Base-by-base conservation (phyloP, 2,888 invertebrate genomes). In the Blastobasis lacticolella region DNA sequence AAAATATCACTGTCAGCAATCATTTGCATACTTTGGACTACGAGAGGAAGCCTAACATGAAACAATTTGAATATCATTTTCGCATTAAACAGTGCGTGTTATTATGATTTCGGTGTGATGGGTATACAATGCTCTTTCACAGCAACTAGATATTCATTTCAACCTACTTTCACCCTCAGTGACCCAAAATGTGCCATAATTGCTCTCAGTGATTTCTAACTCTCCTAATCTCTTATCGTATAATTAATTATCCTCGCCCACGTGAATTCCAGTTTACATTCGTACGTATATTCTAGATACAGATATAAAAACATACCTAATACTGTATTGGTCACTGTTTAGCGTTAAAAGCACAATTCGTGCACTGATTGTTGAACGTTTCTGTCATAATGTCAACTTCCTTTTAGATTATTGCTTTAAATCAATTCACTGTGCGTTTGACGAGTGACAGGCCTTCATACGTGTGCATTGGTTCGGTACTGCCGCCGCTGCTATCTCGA, bases 401-500 rank as follows among this genome's bases (percentile, higher is more conserved):
- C 45, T 45, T 45, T 10, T 45, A 45, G 36, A 58, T 66, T 58
- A 63, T 63, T 64, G 64, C 59, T 65, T 70, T 57, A 62, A 67
- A 70, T 70, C 69, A 67, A 81, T 81, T 83, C 79, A 61, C 63
- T 59, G 59, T 71, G 74, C 73, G 75, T 81, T 73, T 72, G 66
- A 68, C 69, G 23, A 69, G 63, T 57, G 59, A 54, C 51, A 61
- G 66, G 64, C 82, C 83, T 79, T 81, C 76, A 63, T 56, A 53
- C 55, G 59, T 73, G 70, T 75, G 74, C 62, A 62, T 60, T 67
- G 61, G 66, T 57, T 64, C 6, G 38, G 8, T 46, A 46, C 8
- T 10, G n/a, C 7, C 37, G 77, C 77, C 78, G 64, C 69, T 73
- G 83, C 78, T 79, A 81, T 82, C 72, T 74, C 76, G 71, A 75